Evolutionary conservation across 2,797 vertebrate species (phyloP), one percentile per base, ranked within the genome.

Genomic region (Takifugu rubripes): DNA sequence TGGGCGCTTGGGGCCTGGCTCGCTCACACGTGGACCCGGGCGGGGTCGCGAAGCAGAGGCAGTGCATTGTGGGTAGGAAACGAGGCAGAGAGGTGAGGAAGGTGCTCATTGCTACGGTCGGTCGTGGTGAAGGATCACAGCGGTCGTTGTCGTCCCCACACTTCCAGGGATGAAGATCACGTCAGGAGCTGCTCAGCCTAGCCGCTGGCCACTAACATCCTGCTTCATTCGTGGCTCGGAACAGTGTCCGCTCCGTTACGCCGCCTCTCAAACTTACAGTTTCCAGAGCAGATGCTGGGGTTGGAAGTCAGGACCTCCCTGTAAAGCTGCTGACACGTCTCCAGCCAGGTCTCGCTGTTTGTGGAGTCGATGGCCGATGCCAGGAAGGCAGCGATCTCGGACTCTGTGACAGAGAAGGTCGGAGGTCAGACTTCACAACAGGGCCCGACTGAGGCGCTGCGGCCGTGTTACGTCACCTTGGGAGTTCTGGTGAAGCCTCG

Each of bases 261-360:
- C 44, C 44, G 9, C 9, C n/a, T 4, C 14, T 11, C 4, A 14
- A 11, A 5, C 58, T 66, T 42, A 98, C 97, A 89, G 1, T 77
- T 68, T 84, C 92, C 91, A 42, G 83, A 86, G 25, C 96, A 57
- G 45, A 51, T 3, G 58, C 77, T 70, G 0, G 93, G 89, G 59
- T 88, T 90, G 59, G 83, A 77, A 76, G 84, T 92, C 88, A 97
- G 89, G 52, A 79, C 78, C 85, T 85, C 92, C 81, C 84, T 87
- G 85, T 94, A 97, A 0, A 89, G 90, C 70, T 66, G 90, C 68
- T 82, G 87, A 81, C 90, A 96, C 62, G 51, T 75, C 66, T 93
- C 92, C 82, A 92, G 83, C 94, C 93, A 96, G 26, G 52, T 76
- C 0, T 64, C 73, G 25, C 90, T 90, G 40, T 84, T 87, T 57